Conservation (phyloP, 2,113 vertebrate species). For the Burhinus bistriatus region DNA sequence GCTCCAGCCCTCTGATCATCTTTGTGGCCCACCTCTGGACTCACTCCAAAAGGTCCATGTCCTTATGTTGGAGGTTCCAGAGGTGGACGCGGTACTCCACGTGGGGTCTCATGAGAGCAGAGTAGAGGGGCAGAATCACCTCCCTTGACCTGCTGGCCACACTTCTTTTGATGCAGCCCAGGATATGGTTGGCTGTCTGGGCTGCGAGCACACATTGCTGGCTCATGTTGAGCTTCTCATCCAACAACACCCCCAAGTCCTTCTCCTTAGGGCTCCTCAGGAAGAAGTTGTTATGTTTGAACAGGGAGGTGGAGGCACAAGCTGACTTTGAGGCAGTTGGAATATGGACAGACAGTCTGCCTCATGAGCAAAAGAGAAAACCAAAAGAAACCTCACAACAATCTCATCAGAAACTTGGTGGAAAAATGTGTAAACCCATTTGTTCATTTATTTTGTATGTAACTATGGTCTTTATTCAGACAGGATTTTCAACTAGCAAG, state of each 20-base stretch:
- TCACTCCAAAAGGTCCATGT: background rate
- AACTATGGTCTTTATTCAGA: background rate
- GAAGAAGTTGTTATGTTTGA: background rate
- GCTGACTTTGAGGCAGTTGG: background rate
- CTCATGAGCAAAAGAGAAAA: background rate
- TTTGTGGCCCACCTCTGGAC: background rate
- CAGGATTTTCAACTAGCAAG: background rate
- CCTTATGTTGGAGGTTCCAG: background rate
- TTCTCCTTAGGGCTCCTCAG: background rate
- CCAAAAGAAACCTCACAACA: background rate
- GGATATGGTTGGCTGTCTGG: background rate
- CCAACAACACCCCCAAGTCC: background rate
- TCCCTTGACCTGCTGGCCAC: background rate
- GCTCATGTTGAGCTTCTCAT: background rate
- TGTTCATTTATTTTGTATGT: background rate
- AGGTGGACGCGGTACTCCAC: background rate
- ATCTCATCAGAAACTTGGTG: background rate
- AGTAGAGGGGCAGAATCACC: background rate
- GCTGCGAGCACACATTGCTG: background rate
- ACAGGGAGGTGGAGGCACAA: background rate
- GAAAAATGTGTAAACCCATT: background rate
- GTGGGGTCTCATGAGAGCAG: background rate
- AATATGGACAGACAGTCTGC: background rate
- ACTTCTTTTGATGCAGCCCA: background rate
- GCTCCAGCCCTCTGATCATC: background rate